Evolutionary conservation across 2,888 invertebrate species (phyloP), one percentile per base, ranked within the genome.

Genomic region (Hypomecis atomaria): DNA sequence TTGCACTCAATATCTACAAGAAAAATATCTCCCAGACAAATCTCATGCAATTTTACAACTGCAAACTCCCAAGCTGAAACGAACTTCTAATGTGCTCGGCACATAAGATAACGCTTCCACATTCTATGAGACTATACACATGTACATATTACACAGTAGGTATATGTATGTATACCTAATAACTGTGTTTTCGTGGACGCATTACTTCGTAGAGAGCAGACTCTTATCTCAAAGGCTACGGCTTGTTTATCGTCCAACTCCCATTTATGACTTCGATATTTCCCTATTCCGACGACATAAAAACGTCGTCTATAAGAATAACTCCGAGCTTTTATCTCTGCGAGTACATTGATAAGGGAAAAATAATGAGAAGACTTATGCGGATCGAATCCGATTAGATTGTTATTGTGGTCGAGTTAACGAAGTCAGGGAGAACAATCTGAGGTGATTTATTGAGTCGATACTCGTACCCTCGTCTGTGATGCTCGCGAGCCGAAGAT

Each of bases 181-280:
- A 79, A 78, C 76, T 75, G 69, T 73, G 71, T 76, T 77, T 79
- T 79, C 77, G 68, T 74, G 75, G 76, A 79, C 74, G 74, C 79
- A 82, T 85, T 84, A 86, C 82, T 83, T 79, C 77, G 78, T 73
- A 76, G 71, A 83, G 60, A 65, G 75, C 75, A 77, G 73, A 68
- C 84, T 85, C 86, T 89, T 89, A 89, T 90, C 88, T 88, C 82
- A 71, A 73, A 77, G 80, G 78, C 83, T 83, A 84, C 81, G 84
- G 86, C 86, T 88, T 90, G 88, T 91, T 90, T 90, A 90, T 90
- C 86, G 87, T 85, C 85, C 82, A 76, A 88, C 83, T 87, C 77
- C 81, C 87, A 88, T 90, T 88, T 90, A 90, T 88, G 89, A 88
- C 83, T 90, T 88, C 89, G 87, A 90, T 90, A 91, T 90, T 90